phyloP scores from a whole-genome alignment of 2,113 vertebrate species.

The Microtus montanus region DNA sequence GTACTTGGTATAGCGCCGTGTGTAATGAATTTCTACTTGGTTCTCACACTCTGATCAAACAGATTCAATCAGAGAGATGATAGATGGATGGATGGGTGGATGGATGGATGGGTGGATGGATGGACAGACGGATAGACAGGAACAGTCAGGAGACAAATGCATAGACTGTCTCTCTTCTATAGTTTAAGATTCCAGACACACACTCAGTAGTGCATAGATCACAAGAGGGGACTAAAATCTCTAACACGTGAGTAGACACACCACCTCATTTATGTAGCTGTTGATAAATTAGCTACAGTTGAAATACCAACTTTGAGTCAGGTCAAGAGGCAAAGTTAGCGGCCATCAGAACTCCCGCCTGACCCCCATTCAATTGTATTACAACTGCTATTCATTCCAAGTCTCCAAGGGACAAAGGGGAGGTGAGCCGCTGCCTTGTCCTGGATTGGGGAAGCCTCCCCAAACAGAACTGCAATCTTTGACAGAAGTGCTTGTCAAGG shows the following conservation, averaged over 20 bases:
- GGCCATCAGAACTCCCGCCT: not conserved
- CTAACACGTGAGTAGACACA: not conserved
- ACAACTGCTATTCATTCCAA: conserved; percentile 19
- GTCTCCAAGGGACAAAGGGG: conserved; percentile 44
- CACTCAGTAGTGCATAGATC: not conserved
- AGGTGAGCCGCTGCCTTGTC: conserved; percentile 9
- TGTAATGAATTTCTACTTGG: not conserved
- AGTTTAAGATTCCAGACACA: conserved; percentile 7
- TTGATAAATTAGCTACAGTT: conserved; percentile 25
- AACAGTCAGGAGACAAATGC: no score
- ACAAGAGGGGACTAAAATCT: not conserved
- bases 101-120: not conserved
- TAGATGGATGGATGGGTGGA: not conserved
- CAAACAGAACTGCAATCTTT: not conserved
- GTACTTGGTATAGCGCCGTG: fast-evolving
- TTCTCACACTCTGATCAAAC: not conserved
- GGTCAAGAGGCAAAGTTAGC: conserved; percentile 36
- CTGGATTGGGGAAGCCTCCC: not conserved
- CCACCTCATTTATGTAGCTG: conserved; percentile 15
- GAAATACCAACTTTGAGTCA: conserved; percentile 36
- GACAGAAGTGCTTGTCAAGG: conserved; percentile 58
- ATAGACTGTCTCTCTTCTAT: not conserved
- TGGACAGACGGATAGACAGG: not conserved
- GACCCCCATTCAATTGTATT: conserved; percentile 37
- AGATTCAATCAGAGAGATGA: not conserved